These are phyloP conservation scores for Cyclina sinensis DNA, from an alignment of 1,140 invertebrate species.

Conservation along the genomic window DNA sequence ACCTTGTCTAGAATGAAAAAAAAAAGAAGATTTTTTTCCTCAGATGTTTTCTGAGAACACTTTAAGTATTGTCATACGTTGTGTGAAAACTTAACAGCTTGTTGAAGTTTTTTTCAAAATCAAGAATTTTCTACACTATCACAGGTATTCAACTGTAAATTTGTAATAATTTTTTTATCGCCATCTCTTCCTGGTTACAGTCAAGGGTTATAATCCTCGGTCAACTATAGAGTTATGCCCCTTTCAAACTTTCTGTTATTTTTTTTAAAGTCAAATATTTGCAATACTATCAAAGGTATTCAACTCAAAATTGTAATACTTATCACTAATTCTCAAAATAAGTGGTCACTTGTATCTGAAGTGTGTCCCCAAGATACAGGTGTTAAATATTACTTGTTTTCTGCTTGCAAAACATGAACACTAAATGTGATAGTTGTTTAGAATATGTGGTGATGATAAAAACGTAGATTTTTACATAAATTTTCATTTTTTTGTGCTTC, in stretches of 20 bases:
- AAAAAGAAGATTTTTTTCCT: background rate
- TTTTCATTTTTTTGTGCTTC: too few relatives aligned
- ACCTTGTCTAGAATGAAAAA: background rate
- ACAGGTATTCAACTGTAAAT: background rate
- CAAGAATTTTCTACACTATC: too few relatives aligned
- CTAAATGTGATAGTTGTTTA: too few relatives aligned
- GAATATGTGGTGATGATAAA: too few relatives aligned
- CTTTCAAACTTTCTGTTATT: background rate
- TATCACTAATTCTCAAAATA: too few relatives aligned
- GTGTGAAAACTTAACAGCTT: background rate
- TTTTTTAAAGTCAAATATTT: background rate
- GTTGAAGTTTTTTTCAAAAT: too few relatives aligned
- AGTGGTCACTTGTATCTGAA: too few relatives aligned
- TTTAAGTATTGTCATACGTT: background rate
- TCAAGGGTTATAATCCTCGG: background rate
- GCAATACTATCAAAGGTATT: background rate
- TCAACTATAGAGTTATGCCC: background rate
- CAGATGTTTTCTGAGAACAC: background rate
- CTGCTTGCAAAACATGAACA: too few relatives aligned
- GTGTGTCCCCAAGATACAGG: too few relatives aligned
- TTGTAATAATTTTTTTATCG: background rate
- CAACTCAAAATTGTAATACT: slow-evolving; percentile 6
- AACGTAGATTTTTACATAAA: too few relatives aligned
- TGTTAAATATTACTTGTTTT: too few relatives aligned
- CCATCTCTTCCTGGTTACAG: background rate